Percentiles rank a stretch among this genome's conserved stretches.
Conservation (phyloP, 1,140 invertebrate genomes). For the Lepidotrigona ventralis region DNA sequence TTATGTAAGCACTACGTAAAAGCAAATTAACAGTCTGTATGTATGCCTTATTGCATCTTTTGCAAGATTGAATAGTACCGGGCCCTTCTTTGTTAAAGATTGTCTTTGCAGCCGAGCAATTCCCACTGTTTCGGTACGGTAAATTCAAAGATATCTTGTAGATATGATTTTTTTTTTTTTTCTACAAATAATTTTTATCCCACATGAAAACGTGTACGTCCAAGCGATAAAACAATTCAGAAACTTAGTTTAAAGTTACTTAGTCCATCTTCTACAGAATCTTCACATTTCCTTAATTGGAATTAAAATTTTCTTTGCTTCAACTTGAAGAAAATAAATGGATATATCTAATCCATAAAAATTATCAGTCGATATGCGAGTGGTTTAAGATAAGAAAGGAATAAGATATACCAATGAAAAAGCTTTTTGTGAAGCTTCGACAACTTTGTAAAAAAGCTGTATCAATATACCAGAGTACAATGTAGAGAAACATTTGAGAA, state of each 20-base stretch:
- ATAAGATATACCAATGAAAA: conserved; percentile 4
- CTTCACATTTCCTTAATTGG: neutral
- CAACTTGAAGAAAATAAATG: neutral
- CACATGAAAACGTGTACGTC: neutral
- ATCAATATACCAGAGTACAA: neutral
- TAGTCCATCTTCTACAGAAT: neutral
- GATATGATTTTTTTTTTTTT: neutral
- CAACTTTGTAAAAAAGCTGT: conserved; percentile 15
- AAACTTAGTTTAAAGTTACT: neutral
- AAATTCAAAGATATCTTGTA: neutral
- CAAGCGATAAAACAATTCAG: neutral
- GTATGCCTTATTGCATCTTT: neutral
- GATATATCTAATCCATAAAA: neutral
- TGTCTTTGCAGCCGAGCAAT: conserved; percentile 23
- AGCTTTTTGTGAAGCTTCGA: conserved; percentile 5
- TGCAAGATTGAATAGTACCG: conserved; percentile 8
- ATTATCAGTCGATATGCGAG: neutral
- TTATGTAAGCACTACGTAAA: conserved; percentile 54
- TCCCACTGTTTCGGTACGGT: neutral
- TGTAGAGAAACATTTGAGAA: neutral
- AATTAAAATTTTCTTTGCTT: neutral
- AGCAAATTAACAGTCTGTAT: conserved; percentile 54
- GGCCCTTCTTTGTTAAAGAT: neutral
- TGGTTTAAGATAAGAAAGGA: neutral
- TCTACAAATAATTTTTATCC: neutral